Base-by-base conservation (phyloP, 2,797 vertebrate species). In the Neoniphon sammara region DNA sequence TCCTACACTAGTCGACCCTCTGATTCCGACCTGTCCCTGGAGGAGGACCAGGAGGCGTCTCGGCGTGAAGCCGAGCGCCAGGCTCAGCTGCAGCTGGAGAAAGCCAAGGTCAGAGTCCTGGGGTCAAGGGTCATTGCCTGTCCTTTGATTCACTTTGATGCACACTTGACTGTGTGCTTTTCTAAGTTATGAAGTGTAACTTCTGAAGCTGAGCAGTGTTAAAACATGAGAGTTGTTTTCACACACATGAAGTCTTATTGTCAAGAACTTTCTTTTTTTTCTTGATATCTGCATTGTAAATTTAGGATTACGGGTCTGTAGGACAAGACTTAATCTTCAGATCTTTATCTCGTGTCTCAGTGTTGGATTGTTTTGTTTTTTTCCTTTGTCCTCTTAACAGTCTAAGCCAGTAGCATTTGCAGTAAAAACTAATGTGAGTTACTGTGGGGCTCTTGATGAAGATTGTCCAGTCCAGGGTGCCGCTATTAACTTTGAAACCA, bases 21-120 rank as follows among this genome's bases (percentile, higher is more conserved):
- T 91, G 97, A 98, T 95, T 98, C 97, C 82, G 97, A 98, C 96
- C 95, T 98, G 93, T 98, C 97, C 93, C 96, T 98, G 93, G 97
- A 98, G 92, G 97, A 98, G 93, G 97, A 98, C 82, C 95, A 96
- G 85, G 97, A 98, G 94, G 96, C 96, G 83, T 95, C 94, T 94
- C 95, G 96, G 93, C 95, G 95, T 74, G 96, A 98, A 92, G 97
- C 97, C 95, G 97, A 98, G 94, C 97, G 94, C 93, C 97, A 98
- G 93, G 96, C 96, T 88, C 96, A 97, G 89, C 94, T 96, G 90
- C 97, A 98, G 94, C 96, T 98, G 6, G 97, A 98, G 82, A 96
- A 96, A 91, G 97, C 97, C 94, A 98, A 97, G 96, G 97, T 98
- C 91, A 18, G 83, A 69, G 9, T 30, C 3, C 0, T 0, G 4